Evolutionary conservation across 1,140 invertebrate genomes (phyloP).

Genomic region (Halictus rubicundus): DNA sequence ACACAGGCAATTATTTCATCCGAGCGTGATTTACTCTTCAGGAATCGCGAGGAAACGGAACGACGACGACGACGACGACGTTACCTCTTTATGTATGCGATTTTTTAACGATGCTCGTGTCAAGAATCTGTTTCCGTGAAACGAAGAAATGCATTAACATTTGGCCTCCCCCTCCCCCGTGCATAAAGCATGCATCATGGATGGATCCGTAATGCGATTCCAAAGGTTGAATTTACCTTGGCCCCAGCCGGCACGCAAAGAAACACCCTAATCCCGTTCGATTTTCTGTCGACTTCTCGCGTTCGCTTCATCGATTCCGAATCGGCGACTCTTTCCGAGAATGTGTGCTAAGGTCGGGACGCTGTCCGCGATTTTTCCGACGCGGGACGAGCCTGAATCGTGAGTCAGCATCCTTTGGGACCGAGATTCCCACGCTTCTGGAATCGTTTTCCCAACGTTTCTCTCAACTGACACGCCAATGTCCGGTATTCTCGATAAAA

Average conservation of each 20-base stretch:
- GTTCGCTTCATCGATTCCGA: slow-evolving; percentile 1
- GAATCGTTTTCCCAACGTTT: too few species aligned
- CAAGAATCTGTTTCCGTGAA: neutral
- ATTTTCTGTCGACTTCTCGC: slow-evolving; percentile 50
- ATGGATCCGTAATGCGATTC: slow-evolving; percentile 32
- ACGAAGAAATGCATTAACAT: slow-evolving; percentile 18
- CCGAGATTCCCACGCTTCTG: too few species aligned
- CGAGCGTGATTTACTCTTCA: neutral
- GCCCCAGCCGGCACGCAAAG: slow-evolving; percentile 18
- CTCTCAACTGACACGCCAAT: too few species aligned
- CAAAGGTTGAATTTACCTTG: slow-evolving; percentile 35
- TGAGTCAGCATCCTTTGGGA: too few species aligned
- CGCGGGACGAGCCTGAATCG: too few species aligned
- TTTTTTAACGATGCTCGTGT: neutral
- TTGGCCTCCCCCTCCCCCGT: neutral
- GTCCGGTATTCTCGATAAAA: too few species aligned
- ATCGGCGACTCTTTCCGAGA: neutral
- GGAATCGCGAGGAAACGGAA: neutral
- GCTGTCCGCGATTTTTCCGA: too few species aligned
- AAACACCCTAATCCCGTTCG: slow-evolving; percentile 46
- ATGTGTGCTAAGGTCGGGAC: slow-evolving; percentile 11
- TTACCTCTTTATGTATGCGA: too few species aligned
- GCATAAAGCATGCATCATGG: slow-evolving; percentile 22
- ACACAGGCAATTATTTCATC: neutral
- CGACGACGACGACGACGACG: too few species aligned